A percentile compares a stretch with the other conserved stretches of the same genome.
These are phyloP conservation scores for Oryzias woworae DNA, from an alignment of 2,113 vertebrate species.

Conservation along the genomic window DNA sequence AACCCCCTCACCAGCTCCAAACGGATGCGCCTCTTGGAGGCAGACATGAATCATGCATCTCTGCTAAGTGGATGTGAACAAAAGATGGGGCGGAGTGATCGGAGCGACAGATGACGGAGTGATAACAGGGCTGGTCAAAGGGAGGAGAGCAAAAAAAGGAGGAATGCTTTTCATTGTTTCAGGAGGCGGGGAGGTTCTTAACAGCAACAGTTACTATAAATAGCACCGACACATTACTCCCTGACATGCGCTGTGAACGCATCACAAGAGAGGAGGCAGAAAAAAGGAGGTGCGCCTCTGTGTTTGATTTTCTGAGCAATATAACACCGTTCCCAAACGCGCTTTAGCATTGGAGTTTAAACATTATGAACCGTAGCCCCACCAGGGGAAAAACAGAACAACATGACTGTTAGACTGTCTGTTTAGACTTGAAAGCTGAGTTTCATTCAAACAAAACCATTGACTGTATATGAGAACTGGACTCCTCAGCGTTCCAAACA, in stretches of 20 bases:
- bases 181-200: constrained; percentile 10
- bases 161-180: constrained; percentile 24
- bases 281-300: constrained; percentile 30
- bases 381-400: too few relatives aligned
- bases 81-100: constrained; percentile 22
- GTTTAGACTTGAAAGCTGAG: too few relatives aligned
- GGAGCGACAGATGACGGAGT: constrained; percentile 30
- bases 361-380: too few relatives aligned
- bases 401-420: too few relatives aligned
- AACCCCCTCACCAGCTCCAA: constrained; percentile 24
- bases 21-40: constrained; percentile 33
- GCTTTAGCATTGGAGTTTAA: too few relatives aligned
- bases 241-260: constrained; percentile 60
- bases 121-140: constrained; percentile 24
- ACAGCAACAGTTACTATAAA: constrained; percentile 73
- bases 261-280: constrained; percentile 19
- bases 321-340: too few relatives aligned
- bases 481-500: too few relatives aligned
- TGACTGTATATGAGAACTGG: too few relatives aligned
- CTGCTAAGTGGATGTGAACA: constrained; percentile 45
- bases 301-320: constrained; percentile 32
- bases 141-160: constrained; percentile 9
- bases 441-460: too few relatives aligned
- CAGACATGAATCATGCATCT: constrained; percentile 63
- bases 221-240: constrained; percentile 67